Percentiles rank a stretch among this genome's conserved stretches.
These are phyloP conservation scores for Morinoia aosen DNA, from an alignment of 2,888 invertebrate genomes.

Conservation along the genomic window DNA sequence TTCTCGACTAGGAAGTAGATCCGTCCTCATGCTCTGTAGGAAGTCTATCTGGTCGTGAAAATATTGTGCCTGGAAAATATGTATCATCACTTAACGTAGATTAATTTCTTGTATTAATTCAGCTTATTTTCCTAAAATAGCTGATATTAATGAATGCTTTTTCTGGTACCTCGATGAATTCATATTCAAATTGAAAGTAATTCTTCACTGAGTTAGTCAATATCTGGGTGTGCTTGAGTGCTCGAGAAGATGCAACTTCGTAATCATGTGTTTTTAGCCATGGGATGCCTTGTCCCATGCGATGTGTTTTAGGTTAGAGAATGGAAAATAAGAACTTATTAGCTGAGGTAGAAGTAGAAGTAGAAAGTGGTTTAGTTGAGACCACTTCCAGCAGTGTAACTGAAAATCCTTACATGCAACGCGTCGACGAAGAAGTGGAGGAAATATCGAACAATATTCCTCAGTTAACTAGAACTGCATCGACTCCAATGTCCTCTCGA, in stretches of 20 bases:
- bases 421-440: slow-evolving; percentile 33
- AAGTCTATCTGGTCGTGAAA: background rate
- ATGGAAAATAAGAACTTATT: background rate
- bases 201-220: background rate
- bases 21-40: background rate
- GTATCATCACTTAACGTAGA: background rate
- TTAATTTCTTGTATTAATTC: background rate
- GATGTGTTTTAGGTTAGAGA: background rate
- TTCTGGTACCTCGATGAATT: no score
- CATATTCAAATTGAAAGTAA: background rate
- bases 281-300: background rate
- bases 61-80: slow-evolving; percentile 2
- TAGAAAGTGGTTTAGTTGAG: slow-evolving; percentile 31
- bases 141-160: background rate
- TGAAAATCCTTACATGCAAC: slow-evolving; percentile 44
- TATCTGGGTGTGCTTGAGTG: background rate
- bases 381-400: background rate
- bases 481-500: slow-evolving; percentile 39
- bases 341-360: slow-evolving; percentile 46
- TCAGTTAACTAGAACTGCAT: slow-evolving; percentile 31
- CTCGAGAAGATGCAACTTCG: background rate
- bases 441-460: slow-evolving; percentile 19
- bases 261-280: background rate
- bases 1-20: background rate
- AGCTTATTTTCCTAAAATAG: background rate